These are phyloP conservation scores for Schrankia costaestrigalis DNA, from an alignment of 2,888 invertebrate species.

Conservation along the genomic window DNA sequence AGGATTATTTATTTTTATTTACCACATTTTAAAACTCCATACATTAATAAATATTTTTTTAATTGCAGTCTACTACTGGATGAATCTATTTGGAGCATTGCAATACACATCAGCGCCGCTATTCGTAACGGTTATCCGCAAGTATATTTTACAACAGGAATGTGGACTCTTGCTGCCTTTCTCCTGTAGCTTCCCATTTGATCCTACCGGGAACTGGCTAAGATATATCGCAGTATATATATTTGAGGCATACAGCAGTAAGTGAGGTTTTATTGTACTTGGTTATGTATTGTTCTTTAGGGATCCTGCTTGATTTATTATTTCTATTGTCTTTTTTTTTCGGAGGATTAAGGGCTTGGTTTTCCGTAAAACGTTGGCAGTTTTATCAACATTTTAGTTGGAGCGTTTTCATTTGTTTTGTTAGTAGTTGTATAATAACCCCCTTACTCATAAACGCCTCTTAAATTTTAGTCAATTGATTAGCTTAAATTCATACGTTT, in stretches of 20 bases:
- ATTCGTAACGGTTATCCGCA: conserved; percentile 37
- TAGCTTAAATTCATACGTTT: no score
- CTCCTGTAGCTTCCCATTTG: conserved; percentile 46
- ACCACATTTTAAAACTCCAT: no score
- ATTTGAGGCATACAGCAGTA: conserved; percentile 49
- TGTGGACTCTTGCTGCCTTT: conserved; percentile 42
- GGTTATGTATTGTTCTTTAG: conserved; percentile 24
- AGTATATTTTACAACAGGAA: conserved; percentile 39
- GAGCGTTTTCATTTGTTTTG: no score
- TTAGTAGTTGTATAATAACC: no score
- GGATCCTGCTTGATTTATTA: conserved; percentile 28
- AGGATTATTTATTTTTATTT: no score
- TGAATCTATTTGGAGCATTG: conserved; percentile 40
- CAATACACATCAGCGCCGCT: conserved; percentile 43
- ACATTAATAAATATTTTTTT: no score
- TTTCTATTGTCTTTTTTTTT: conserved; percentile 20
- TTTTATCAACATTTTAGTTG: no score
- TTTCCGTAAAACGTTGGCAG: no score
- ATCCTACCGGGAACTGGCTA: conserved; percentile 40
- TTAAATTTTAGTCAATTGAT: no score
- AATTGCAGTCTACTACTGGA: conserved; percentile 47
- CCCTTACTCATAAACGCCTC: no score
- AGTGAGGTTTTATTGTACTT: conserved; percentile 34
- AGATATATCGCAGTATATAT: conserved; percentile 46
- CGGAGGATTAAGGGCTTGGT: conserved; percentile 1